phyloP scores from a whole-genome alignment of 1,140 invertebrate genomes.

The Drosophila neocordata region DNA sequence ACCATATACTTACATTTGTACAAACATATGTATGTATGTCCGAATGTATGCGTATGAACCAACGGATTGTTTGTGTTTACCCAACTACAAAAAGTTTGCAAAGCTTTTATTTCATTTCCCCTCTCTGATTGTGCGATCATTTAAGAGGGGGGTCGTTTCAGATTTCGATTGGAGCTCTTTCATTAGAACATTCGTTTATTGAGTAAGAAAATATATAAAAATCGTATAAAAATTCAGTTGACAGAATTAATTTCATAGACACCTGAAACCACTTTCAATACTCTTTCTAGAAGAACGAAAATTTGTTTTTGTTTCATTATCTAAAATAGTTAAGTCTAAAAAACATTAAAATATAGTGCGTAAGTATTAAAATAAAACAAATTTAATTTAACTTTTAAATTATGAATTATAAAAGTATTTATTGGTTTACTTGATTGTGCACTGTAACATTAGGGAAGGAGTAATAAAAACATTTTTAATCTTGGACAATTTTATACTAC shows the following conservation, averaged over 20 bases:
- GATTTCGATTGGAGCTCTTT: not conserved
- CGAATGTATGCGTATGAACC: too few relatives aligned
- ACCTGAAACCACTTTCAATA: not conserved
- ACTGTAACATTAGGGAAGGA: too few relatives aligned
- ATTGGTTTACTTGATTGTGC: too few relatives aligned
- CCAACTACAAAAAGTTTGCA: not conserved
- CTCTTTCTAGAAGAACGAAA: not conserved
- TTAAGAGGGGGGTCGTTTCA: not conserved
- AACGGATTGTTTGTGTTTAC: not conserved
- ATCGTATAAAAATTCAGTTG: not conserved
- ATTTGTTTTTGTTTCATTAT: not conserved
- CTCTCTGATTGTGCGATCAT: not conserved
- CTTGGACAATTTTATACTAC: too few relatives aligned
- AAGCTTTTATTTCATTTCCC: not conserved
- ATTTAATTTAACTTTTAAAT: too few relatives aligned
- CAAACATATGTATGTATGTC: too few relatives aligned
- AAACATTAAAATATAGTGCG: too few relatives aligned
- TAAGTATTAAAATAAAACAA: too few relatives aligned
- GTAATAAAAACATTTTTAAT: too few relatives aligned
- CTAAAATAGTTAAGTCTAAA: not conserved
- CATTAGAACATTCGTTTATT: constrained; percentile 3
- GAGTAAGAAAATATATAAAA: not conserved
- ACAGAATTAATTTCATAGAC: not conserved
- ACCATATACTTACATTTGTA: not conserved
- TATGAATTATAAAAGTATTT: too few relatives aligned